Percentiles rank a stretch among this genome's conserved stretches.
phyloP scores from a whole-genome alignment of 2,888 invertebrate genomes.

The Tetramorium bicarinatum region DNA sequence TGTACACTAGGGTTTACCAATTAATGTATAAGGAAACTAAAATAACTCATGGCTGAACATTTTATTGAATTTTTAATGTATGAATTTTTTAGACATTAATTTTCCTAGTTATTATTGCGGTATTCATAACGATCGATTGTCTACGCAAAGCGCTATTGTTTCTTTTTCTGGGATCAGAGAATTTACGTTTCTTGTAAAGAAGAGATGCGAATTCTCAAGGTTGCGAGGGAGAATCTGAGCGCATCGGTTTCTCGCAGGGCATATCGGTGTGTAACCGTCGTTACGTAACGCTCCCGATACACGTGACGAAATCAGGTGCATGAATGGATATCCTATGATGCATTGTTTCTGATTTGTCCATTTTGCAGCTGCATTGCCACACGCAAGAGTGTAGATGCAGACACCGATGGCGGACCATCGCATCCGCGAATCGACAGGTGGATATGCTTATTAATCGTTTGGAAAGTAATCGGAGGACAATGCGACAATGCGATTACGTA shows the following conservation, averaged over 20 bases:
- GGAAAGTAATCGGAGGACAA: conserved; percentile 17
- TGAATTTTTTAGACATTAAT: background rate
- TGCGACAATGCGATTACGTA: conserved; percentile 4
- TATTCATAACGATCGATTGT: background rate
- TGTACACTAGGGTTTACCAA: background rate
- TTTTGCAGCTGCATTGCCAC: conserved; percentile 31
- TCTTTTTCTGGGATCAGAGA: background rate
- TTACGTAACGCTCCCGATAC: conserved; percentile 31
- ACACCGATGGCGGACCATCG: background rate
- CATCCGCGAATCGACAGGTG: conserved; percentile 29
- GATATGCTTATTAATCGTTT: conserved; percentile 27
- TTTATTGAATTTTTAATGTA: background rate
- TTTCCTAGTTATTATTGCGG: background rate
- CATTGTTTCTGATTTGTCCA: conserved; percentile 50
- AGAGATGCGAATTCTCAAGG: background rate
- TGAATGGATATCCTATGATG: conserved; percentile 40
- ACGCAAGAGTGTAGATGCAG: conserved; percentile 8
- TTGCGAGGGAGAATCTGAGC: conserved; percentile 14
- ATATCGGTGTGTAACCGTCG: background rate
- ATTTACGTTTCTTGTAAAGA: conserved; percentile 7
- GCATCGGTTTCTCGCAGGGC: conserved; percentile 2
- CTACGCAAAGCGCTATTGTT: background rate
- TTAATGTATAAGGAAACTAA: background rate
- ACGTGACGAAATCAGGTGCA: conserved; percentile 51
- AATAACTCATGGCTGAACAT: background rate